These are phyloP conservation scores for Drosophila littoralis DNA, from an alignment of 1,140 invertebrate genomes.

Conservation along the genomic window DNA sequence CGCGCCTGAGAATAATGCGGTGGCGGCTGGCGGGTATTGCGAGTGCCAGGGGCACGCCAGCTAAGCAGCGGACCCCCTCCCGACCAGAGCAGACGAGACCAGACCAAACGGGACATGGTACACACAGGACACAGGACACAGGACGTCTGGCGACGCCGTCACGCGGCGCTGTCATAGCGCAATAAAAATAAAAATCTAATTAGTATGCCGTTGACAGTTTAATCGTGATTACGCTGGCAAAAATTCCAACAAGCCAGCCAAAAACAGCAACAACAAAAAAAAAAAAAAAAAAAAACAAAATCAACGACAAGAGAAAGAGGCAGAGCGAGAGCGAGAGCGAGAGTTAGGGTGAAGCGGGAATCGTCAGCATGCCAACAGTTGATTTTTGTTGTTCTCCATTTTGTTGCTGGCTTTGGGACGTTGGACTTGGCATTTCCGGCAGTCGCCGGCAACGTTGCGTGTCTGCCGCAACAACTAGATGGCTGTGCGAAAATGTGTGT, in stretches of 20 bases:
- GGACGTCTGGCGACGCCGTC: slow-evolving; percentile 62
- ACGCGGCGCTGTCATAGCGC: slow-evolving; percentile 79
- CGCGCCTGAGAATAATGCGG: slow-evolving; percentile 35
- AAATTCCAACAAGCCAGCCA: slow-evolving; percentile 62
- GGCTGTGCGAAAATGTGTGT: slow-evolving; percentile 12
- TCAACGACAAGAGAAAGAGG: slow-evolving; percentile 4
- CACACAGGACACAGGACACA: background rate
- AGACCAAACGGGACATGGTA: slow-evolving; percentile 36
- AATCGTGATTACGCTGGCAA: slow-evolving; percentile 84
- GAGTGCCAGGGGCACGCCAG: slow-evolving; percentile 6
- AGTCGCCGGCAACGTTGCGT: slow-evolving; percentile 65
- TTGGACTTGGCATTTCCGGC: slow-evolving; percentile 78
- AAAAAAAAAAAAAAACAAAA: slow-evolving; percentile 17
- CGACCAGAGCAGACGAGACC: slow-evolving; percentile 7
- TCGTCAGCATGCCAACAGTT: slow-evolving; percentile 82
- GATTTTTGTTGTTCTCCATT: slow-evolving; percentile 63
- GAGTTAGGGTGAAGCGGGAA: slow-evolving; percentile 33
- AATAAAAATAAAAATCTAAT: slow-evolving; percentile 84
- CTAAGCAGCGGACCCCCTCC: slow-evolving; percentile 11
- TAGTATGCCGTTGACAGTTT: slow-evolving; percentile 84
- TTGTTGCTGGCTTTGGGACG: slow-evolving; percentile 53
- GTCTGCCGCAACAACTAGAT: slow-evolving; percentile 58
- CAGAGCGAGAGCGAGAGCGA: background rate
- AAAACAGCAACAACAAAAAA: slow-evolving; percentile 19
- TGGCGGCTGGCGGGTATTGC: slow-evolving; percentile 13